Base-by-base conservation (phyloP, 2,797 vertebrate genomes). In the Pantherophis alleghaniensis region DNA sequence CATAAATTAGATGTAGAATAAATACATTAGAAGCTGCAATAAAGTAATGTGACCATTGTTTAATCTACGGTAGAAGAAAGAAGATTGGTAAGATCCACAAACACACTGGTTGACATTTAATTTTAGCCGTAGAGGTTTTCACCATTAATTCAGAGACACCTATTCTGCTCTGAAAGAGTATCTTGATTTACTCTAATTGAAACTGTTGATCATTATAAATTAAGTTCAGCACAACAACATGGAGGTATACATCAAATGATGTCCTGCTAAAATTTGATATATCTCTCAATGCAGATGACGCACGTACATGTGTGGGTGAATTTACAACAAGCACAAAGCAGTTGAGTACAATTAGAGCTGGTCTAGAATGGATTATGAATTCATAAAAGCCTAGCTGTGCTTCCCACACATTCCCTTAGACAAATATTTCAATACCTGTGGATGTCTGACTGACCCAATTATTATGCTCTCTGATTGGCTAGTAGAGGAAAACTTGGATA, bases 31-130 rank as follows among this genome's bases (percentile, higher is more conserved):
- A 26, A 74, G 2, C n/a, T 93, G 83, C 83, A 90, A 56, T 87
- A 89, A 93, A 63, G 88, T 3, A 88, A 95, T 95, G 63, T 53
- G 18, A 53, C 18, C 2, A 57, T 60, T 56, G n/a, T 28, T 87
- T 92, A 28, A 57, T 10, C 20, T 47, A 51, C 0, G 47, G 6
- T 51, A 7, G 24, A 87, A 13, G 53, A 55, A 69, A 94, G 92
- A 28, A 91, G 16, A n/a, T 0, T 55, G 61, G 47, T 88, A 88
- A 88, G 37, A 79, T 18, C 55, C 74, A 14, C 26, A n/a, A 88
- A 32, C 9, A 74, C 12, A 51, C 0, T 9, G 26, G 5, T 0
- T 69, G 55, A 60, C 12, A 42, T 56, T 20, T 86, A 61, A 20
- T 26, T 86, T 90, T 42, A 90, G 37, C 37, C 26, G 42, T 88